Conservation (phyloP, 2,888 invertebrate genomes). For the Platycheirus rosarum region DNA sequence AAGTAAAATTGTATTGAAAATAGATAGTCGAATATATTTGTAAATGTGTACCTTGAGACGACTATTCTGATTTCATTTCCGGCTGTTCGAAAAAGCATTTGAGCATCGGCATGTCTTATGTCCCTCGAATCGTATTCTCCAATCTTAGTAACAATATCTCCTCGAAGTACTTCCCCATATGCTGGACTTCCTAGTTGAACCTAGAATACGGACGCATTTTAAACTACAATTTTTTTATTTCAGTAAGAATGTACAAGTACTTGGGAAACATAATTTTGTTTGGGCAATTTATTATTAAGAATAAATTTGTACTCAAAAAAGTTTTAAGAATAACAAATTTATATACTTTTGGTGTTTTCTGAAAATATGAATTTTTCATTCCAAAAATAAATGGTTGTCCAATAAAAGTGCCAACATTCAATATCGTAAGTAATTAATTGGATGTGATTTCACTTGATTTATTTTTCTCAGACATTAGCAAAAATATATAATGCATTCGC, state of each 20-base stretch:
- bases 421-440: slow-evolving; percentile 31
- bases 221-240: no score
- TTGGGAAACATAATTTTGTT: no score
- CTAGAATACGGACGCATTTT: slow-evolving; percentile 84
- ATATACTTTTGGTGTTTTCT: not conserved
- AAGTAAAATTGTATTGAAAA: not conserved
- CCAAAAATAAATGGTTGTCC: slow-evolving; percentile 30
- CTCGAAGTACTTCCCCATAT: slow-evolving; percentile 92
- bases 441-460: slow-evolving; percentile 14
- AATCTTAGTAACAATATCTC: slow-evolving; percentile 95
- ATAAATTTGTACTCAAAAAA: no score
- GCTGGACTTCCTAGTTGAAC: slow-evolving; percentile 93
- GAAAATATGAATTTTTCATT: not conserved
- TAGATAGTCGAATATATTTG: not conserved
- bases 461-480: not conserved
- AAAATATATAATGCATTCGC: slow-evolving; percentile 1
- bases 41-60: slow-evolving; percentile 88
- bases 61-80: slow-evolving; percentile 91
- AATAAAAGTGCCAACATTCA: slow-evolving; percentile 37
- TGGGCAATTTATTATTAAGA: no score
- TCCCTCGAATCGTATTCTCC: slow-evolving; percentile 94
- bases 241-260: no score
- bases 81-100: slow-evolving; percentile 92
- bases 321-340: no score
- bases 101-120: slow-evolving; percentile 95